Evolutionary conservation across 2,888 invertebrate genomes (phyloP).

Genomic region (Timandra comae): DNA sequence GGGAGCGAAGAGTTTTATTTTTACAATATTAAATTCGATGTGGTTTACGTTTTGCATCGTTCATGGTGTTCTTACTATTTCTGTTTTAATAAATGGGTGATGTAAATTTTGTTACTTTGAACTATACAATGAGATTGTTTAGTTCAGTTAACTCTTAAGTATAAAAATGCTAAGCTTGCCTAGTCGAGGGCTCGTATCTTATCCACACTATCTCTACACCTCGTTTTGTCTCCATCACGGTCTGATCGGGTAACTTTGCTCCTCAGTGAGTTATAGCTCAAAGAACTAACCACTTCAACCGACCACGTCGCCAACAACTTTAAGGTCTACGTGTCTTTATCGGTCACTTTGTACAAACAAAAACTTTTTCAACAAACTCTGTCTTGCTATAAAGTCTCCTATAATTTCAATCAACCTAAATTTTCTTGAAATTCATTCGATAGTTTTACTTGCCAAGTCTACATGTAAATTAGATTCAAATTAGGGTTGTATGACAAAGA

Average conservation of each 20-base stretch:
- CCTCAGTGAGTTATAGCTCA: constrained; percentile 48
- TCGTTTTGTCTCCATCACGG: constrained; percentile 47
- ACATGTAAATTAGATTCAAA: constrained; percentile 29
- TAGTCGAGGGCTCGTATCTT: constrained; percentile 40
- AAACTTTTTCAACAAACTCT: constrained; percentile 24
- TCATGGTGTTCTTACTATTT: too few species aligned
- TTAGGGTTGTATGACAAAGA: constrained; percentile 47
- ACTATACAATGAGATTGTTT: too few species aligned
- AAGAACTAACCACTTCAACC: constrained; percentile 46
- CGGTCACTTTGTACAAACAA: constrained; percentile 32
- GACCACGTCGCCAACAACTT: constrained; percentile 35
- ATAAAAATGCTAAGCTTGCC: too few species aligned
- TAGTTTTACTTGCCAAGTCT: constrained; percentile 15
- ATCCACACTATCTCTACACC: constrained; percentile 50
- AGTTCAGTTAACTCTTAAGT: too few species aligned
- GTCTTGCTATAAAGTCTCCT: constrained; percentile 13
- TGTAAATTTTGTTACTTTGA: neutral
- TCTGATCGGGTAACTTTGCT: constrained; percentile 54
- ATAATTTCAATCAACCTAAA: constrained; percentile 21
- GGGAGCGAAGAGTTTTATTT: constrained; percentile 15
- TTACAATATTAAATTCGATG: constrained; percentile 14
- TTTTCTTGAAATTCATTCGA: constrained; percentile 5
- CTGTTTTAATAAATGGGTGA: constrained; percentile 15
- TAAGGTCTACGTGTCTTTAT: constrained; percentile 38
- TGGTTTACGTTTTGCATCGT: too few species aligned